Evolutionary conservation across 1,140 invertebrate genomes (phyloP), one percentile per base, ranked within the genome.

Genomic region (Chironomus striatipennis): DNA sequence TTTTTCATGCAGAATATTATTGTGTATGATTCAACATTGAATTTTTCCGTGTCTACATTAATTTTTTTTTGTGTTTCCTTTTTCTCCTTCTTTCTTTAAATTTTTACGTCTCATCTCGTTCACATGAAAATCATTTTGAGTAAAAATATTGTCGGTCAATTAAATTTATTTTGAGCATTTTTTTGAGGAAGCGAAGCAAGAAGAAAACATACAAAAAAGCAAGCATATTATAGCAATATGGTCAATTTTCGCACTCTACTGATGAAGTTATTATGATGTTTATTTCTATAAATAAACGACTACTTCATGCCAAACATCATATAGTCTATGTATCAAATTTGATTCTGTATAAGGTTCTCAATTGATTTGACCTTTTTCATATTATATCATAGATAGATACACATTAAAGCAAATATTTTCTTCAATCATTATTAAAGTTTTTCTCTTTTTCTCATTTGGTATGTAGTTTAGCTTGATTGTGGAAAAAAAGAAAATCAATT

Each of bases 301-400:
- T n/a, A 1, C 47, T 12, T 57, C 47, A 57, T 57, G 12, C 24
- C 24, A 34, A 57, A n/a, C 47, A 57, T 15, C 47, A 57, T 4
- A 34, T 34, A 34, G 1, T 34, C 24, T 34, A 34, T 34, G 5
- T 34, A 34, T 34, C 5, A 34, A 34, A 34, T 34, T 34, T 34
- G 24, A 34, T 34, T 34, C 24, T 34, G 24, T 34, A 34, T 57
- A 1, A 57, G 12, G 12, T 15, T n/a, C 12, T 57, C n/a, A n/a
- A 57, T 57, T 57, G 47, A 57, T 57, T 57, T 57, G 47, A 57
- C 12, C 47, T 57, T 10, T 57, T 57, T 57, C n/a, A n/a, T n/a
- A 47, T 15, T 15, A 57, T 57, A 2, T 34, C 24, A 34, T 34
- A 34, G 24, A 34, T n/a, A n/a, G n/a, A n/a, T n/a, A n/a, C 24